Base-by-base conservation (phyloP, 2,797 vertebrate species). In the Myiothlypis chrysogaster region DNA sequence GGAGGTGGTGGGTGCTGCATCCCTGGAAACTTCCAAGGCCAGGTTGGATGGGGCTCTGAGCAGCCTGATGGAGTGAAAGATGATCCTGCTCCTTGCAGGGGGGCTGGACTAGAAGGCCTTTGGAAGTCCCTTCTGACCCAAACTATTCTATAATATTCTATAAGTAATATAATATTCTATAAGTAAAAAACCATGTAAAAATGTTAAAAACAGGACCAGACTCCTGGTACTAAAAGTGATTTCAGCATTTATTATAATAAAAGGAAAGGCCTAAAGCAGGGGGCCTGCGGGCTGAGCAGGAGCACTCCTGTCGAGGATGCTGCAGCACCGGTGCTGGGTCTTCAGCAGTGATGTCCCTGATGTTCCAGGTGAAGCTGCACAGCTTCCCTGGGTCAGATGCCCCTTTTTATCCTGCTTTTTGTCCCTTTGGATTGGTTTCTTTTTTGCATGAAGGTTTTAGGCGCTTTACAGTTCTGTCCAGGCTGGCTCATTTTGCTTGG, bases 61-160 rank as follows among this genome's bases (percentile, higher is more conserved):
- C 10, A 41, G 2, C 21, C 30, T 17, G 50, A 27, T 8, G 0
- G 1, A 27, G 15, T 17, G 50, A 49, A 22, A 24, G 19, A 30
- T 22, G n/a, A 6, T 24, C 12, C 52, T 46, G 24, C 12, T 52
- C 18, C 2, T 23, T 44, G 37, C 37, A 20, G 17, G 2, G 3
- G 32, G 6, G 1, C 5, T 59, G 34, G 24, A 34, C 18, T 27
- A 20, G 14, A 23, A 0, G 0, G 8, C 12, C 17, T 41, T 34
- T 46, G 39, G 16, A 41, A 27, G 4, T 14, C 14, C 44, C 14
- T 64, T 52, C 65, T 0, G 0, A 46, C 8, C 28, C 37, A 27
- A 70, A 64, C 23, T 12, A 1, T 12, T 23, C 16, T 6, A 37
- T 37, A 37, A 37, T 37, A 37, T 37, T 37, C 37, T 37, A 37